A percentile compares a stretch with the other conserved stretches of the same genome.
Evolutionary conservation across 2,888 invertebrate species (phyloP).

Genomic region (Neoitamus cyanurus): DNA sequence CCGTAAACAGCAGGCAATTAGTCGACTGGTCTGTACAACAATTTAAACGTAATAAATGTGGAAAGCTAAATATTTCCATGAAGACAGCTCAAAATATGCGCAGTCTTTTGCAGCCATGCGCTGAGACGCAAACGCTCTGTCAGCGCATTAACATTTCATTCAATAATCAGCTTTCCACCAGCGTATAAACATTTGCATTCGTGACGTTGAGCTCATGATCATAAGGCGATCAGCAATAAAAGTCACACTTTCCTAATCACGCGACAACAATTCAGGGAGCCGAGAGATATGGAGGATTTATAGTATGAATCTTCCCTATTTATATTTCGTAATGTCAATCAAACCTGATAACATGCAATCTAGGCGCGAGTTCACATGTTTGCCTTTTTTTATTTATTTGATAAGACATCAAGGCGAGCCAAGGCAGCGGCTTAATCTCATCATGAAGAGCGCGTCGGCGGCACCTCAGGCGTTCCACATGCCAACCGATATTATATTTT

Average conservation of each 20-base stretch:
- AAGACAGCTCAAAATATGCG: neutral
- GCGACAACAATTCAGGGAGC: neutral
- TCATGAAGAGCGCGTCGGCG: neutral
- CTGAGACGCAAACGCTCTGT: neutral
- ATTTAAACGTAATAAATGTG: neutral
- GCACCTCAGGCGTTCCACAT: neutral
- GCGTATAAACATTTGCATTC: neutral
- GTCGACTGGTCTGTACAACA: neutral
- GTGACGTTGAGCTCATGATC: neutral
- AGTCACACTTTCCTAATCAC: conserved; percentile 10
- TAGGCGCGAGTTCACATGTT: neutral
- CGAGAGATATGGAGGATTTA: neutral
- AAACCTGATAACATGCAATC: neutral
- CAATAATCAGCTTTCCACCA: neutral
- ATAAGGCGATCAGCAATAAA: neutral
- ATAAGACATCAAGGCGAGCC: neutral
- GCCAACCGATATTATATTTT: neutral
- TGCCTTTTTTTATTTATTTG: neutral
- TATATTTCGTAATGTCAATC: conserved; percentile 3
- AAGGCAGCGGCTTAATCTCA: neutral
- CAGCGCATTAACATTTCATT: neutral
- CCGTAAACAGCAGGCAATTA: neutral
- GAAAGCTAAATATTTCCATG: neutral
- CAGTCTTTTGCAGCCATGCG: neutral
- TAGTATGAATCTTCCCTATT: neutral